A percentile compares a stretch with the other conserved stretches of the same genome.
Evolutionary conservation across 2,888 invertebrate species (phyloP).

Genomic region (Agriopis aurantiaria): DNA sequence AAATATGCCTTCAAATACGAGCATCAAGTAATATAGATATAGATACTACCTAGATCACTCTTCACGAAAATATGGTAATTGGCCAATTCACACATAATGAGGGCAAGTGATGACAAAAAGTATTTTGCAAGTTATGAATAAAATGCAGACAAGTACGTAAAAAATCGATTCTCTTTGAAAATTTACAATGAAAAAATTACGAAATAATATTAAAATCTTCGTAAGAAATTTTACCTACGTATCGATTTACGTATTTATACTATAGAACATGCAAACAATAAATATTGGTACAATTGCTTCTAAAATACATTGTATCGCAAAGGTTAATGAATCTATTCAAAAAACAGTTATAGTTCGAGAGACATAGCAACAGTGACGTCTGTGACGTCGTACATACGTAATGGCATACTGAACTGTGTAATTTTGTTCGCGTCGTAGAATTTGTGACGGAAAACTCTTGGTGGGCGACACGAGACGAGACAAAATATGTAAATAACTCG

Average conservation of each 20-base stretch:
- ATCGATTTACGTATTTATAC: slow-evolving; percentile 9
- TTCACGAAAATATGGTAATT: neutral
- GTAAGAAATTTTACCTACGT: neutral
- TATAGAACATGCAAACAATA: slow-evolving; percentile 19
- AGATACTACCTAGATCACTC: neutral
- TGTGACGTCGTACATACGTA: slow-evolving; percentile 40
- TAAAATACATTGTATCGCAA: slow-evolving; percentile 16
- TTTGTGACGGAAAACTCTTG: slow-evolving; percentile 41
- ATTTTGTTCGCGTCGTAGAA: slow-evolving; percentile 44
- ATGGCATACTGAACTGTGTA: slow-evolving; percentile 33
- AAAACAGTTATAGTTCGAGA: neutral
- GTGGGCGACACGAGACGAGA: slow-evolving; percentile 41
- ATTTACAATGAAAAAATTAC: neutral
- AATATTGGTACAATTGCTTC: slow-evolving; percentile 34
- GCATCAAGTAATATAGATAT: neutral
- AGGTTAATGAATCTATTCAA: slow-evolving; percentile 33
- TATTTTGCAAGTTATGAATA: neutral
- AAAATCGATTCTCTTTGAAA: neutral
- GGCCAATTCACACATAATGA: neutral
- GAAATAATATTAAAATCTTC: neutral
- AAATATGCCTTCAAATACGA: neutral
- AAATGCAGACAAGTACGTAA: neutral
- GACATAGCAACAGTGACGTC: slow-evolving; percentile 48
- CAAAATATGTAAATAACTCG: slow-evolving; percentile 3
- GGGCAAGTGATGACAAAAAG: neutral